Evolutionary conservation across 1,140 invertebrate genomes (phyloP).

Genomic region (Cydia pomonella): DNA sequence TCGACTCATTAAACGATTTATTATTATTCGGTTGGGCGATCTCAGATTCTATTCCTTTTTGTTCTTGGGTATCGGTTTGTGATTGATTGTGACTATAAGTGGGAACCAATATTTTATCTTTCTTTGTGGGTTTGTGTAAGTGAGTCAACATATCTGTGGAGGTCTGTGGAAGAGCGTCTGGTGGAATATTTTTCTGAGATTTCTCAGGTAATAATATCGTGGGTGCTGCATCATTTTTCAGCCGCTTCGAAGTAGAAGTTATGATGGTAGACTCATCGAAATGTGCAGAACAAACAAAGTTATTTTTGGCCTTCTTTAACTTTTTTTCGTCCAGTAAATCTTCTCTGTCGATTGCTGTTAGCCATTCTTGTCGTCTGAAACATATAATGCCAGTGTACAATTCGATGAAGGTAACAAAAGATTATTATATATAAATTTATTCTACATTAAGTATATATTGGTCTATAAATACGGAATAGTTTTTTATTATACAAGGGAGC

Average conservation of each 20-base stretch:
- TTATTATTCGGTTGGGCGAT: not conserved
- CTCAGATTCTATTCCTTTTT: not conserved
- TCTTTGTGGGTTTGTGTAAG: not conserved
- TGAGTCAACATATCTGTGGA: not conserved
- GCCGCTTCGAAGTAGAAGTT: not conserved
- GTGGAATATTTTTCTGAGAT: not conserved
- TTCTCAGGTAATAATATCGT: not conserved
- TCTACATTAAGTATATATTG: no score
- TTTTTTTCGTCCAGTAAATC: slow-evolving; percentile 6
- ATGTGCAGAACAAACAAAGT: not conserved
- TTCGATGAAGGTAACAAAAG: not conserved
- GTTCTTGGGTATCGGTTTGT: not conserved
- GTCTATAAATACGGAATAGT: no score
- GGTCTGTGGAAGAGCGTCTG: not conserved
- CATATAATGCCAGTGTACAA: not conserved
- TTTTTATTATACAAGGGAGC: no score
- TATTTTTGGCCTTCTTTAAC: not conserved
- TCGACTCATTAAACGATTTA: not conserved
- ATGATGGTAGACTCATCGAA: not conserved
- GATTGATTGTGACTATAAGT: not conserved
- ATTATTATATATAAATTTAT: no score
- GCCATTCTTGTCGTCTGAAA: slow-evolving; percentile 19
- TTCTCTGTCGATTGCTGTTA: slow-evolving; percentile 14
- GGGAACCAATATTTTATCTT: not conserved
- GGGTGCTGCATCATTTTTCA: slow-evolving; percentile 4